Evolutionary conservation across 2,797 vertebrate species (phyloP).

Genomic region (Sylvia borin): DNA sequence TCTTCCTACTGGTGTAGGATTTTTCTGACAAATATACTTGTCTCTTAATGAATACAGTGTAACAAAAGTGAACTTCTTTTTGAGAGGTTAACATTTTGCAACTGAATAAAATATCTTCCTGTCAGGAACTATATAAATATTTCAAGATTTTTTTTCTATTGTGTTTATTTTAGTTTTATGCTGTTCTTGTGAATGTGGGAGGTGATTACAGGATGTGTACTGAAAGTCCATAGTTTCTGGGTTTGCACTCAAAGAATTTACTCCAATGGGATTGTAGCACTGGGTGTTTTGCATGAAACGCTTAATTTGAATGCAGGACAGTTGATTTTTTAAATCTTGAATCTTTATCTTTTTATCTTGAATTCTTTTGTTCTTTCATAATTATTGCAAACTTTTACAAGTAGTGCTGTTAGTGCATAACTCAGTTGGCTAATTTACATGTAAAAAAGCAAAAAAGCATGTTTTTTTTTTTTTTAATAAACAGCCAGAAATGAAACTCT

Average conservation of each 20-base stretch:
- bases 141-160: background rate
- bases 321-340: background rate
- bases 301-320: background rate
- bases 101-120: background rate
- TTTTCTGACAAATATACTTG: background rate
- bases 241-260: background rate
- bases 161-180: background rate
- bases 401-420: background rate
- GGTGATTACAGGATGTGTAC: background rate
- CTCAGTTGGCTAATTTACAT: background rate
- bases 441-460: background rate
- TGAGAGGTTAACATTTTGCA: background rate
- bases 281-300: background rate
- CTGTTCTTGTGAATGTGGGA: background rate
- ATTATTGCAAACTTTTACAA: background rate
- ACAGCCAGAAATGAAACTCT: fast-evolving
- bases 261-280: background rate
- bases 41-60: background rate
- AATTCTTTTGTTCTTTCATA: background rate
- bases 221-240: background rate
- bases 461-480: background rate
- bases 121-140: background rate
- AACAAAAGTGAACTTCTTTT: background rate
- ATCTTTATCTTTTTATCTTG: background rate
- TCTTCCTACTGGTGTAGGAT: background rate